Percentiles rank a stretch among this genome's conserved stretches.
Evolutionary conservation across 2,888 invertebrate genomes (phyloP).

Genomic region (Anagyrus pseudococci): DNA sequence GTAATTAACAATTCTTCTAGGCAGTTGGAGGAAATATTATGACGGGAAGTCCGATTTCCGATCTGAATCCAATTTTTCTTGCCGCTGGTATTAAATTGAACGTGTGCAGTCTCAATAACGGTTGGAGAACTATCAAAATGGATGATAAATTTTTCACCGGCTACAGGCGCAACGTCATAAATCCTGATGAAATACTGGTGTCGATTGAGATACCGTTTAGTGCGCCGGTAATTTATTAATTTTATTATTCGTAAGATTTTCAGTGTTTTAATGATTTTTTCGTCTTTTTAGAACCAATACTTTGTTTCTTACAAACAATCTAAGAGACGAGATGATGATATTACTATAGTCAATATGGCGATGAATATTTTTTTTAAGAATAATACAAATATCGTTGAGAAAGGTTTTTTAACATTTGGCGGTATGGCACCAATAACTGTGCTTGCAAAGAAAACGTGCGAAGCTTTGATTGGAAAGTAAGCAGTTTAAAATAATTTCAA

Average conservation of each 20-base stretch:
- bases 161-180: constrained; percentile 77
- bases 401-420: constrained; percentile 77
- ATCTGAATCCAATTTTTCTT: constrained; percentile 87
- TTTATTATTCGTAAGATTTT: not conserved
- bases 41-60: constrained; percentile 92
- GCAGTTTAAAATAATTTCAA: constrained; percentile 18
- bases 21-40: constrained; percentile 89
- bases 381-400: constrained; percentile 64
- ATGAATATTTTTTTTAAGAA: constrained; percentile 72
- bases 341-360: constrained; percentile 88
- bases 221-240: constrained; percentile 52
- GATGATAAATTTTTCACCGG: constrained; percentile 80
- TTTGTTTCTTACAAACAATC: constrained; percentile 88
- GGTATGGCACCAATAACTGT: constrained; percentile 88
- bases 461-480: constrained; percentile 64
- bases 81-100: constrained; percentile 72
- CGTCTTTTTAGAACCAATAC: constrained; percentile 66
- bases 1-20: constrained; percentile 50
- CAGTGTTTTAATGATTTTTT: not conserved
- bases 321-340: constrained; percentile 87
- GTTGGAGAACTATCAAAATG: constrained; percentile 68
- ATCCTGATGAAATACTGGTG: constrained; percentile 76
- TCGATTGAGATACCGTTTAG: constrained; percentile 79
- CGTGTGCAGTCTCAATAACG: constrained; percentile 65
- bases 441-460: constrained; percentile 70